Conservation (phyloP, 2,888 invertebrate species). For the Heteropelma amictum region DNA sequence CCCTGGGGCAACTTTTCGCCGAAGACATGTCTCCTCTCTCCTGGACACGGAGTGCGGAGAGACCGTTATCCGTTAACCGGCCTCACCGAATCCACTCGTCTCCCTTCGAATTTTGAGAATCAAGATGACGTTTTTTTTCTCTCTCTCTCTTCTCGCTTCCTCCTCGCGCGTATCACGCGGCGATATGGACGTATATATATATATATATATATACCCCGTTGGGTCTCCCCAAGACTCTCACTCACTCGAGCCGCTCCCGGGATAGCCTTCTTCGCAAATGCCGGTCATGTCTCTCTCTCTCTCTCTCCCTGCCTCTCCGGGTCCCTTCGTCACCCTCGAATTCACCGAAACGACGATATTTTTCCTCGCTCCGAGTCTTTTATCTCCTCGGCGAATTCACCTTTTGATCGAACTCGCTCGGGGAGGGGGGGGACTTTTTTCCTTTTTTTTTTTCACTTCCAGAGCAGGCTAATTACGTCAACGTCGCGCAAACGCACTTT, state of each 20-base stretch:
- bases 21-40: constrained; percentile 55
- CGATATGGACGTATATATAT: background rate
- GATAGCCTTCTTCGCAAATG: constrained; percentile 39
- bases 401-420: too few relatives aligned
- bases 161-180: background rate
- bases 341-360: background rate
- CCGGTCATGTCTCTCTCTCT: constrained; percentile 23
- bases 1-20: constrained; percentile 54
- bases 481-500: too few relatives aligned
- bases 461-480: too few relatives aligned
- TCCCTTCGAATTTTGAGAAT: constrained; percentile 34
- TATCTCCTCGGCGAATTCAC: too few relatives aligned
- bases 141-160: constrained; percentile 1
- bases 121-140: constrained; percentile 33
- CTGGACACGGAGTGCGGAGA: too few relatives aligned
- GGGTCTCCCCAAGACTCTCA: constrained; percentile 36
- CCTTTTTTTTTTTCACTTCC: too few relatives aligned
- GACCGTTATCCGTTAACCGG: constrained; percentile 44
- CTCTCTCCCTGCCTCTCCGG: background rate
- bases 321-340: background rate
- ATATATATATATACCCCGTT: background rate
- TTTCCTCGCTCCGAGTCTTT: background rate
- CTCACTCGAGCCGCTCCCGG: constrained; percentile 47
- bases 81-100: constrained; percentile 34
- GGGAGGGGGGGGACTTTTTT: too few relatives aligned